Conservation (phyloP, 1,140 invertebrate genomes). For the Berghia stephanieae region DNA sequence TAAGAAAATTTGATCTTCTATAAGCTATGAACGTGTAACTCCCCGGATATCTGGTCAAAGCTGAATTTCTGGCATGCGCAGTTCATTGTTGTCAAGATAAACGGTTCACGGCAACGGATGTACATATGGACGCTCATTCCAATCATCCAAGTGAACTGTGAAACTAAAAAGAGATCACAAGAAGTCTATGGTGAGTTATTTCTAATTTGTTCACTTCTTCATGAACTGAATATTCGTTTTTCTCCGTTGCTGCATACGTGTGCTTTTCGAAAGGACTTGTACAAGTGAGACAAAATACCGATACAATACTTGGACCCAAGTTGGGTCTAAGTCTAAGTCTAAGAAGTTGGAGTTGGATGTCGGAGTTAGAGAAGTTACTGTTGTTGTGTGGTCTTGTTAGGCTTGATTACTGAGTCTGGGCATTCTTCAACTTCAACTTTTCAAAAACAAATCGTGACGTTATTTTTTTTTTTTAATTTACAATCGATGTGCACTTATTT, state of each 20-base stretch:
- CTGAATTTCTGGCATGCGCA: conserved; percentile 27
- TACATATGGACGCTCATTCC: neutral
- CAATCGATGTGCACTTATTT: neutral
- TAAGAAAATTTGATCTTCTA: neutral
- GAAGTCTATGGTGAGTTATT: neutral
- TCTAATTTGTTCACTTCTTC: neutral
- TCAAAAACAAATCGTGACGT: neutral
- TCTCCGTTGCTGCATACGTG: neutral
- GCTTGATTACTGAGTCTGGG: neutral
- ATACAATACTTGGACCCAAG: too few species aligned
- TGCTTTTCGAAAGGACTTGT: neutral
- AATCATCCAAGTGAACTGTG: neutral
- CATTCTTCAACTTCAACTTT: neutral
- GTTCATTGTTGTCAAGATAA: conserved; percentile 33
- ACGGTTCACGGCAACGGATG: neutral
- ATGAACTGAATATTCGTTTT: neutral
- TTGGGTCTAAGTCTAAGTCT: too few species aligned
- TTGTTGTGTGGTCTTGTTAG: neutral
- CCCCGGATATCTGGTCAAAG: neutral
- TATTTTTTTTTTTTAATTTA: too few species aligned
- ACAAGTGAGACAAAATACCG: neutral
- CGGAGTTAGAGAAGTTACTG: neutral
- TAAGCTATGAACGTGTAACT: neutral
- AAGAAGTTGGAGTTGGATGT: too few species aligned
- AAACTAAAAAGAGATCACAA: neutral